Evolutionary conservation across 1,140 invertebrate genomes (phyloP).

Genomic region (Tetramorium parvispinum): DNA sequence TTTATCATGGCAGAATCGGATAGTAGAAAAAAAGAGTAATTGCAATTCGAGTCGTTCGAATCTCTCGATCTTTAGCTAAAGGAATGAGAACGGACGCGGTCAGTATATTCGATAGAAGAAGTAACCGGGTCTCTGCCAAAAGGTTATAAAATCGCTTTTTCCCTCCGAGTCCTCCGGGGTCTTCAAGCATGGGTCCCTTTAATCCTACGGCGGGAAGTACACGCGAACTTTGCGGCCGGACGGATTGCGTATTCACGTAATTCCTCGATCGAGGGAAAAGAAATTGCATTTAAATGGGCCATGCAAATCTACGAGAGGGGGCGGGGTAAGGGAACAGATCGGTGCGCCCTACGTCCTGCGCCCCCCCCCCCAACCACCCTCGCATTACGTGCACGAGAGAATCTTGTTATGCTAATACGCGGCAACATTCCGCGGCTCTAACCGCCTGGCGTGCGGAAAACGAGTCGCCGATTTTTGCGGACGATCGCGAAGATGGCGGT

Average conservation of each 20-base stretch:
- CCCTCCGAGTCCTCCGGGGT: background rate
- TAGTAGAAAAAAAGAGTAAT: background rate
- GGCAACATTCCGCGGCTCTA: constrained; percentile 61
- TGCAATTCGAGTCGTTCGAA: background rate
- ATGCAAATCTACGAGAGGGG: constrained; percentile 66
- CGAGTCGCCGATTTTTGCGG: constrained; percentile 56
- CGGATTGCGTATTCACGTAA: constrained; percentile 74
- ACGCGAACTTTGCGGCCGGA: constrained; percentile 36
- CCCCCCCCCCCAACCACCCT: background rate
- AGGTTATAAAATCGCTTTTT: background rate
- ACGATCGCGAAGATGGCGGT: constrained; percentile 43
- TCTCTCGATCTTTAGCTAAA: background rate
- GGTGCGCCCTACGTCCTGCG: constrained; percentile 39
- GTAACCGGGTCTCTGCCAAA: background rate
- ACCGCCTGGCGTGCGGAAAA: constrained; percentile 57
- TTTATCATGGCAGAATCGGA: background rate
- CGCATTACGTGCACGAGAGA: constrained; percentile 69
- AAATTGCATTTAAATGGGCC: constrained; percentile 78
- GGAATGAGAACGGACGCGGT: background rate
- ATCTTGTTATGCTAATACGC: constrained; percentile 75
- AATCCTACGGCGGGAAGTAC: constrained; percentile 41
- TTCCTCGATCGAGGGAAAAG: constrained; percentile 74
- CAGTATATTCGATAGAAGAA: background rate
- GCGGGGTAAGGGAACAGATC: background rate
- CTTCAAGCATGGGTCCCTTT: constrained; percentile 50